Evolutionary conservation across 1,140 invertebrate genomes (phyloP), one percentile per base, ranked within the genome.

Genomic region (Epicauta chinensis): DNA sequence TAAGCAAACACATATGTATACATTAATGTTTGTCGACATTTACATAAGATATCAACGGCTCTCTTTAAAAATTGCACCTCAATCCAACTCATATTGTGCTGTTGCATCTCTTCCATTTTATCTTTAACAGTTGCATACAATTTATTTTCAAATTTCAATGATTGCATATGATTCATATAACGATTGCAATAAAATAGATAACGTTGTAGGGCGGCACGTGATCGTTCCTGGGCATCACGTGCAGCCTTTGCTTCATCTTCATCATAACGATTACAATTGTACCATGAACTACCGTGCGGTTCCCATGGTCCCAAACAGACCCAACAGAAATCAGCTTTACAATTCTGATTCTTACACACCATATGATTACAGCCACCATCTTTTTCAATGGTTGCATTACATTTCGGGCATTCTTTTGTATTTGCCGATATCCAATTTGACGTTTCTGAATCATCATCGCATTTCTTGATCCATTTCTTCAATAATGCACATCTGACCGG

Each of bases 101-200:
- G 82, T 62, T 86, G 84, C 83, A 88, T 86, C 65, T 86, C 83
- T 60, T 86, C 83, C 84, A 87, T 87, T 65, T 87, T 87, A 51
- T 79, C 73, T 60, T 82, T 60, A 67, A 75, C 59, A 9, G 77
- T 71, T 35, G 76, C 75, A 59, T 81, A 80, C 4, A 82, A 62
- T 72, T 86, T 86, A 61, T 83, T 75, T 66, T 88, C 86, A 71
- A 89, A 84, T 64, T 84, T 84, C 47, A 88, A 73, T 54, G 80
- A 82, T 67, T 87, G 83, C 79, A 84, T 83, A 65, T 88, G 85
- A 67, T 88, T 87, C 78, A 85, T 82, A 67, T 90, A 87, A 40
- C 96, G 86, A 76, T 98, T 98, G 71, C 93, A 99, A 73, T 98
- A 99, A 75, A 98, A 97, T 44, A 99, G 75, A 74, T 99, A 99